phyloP scores from a whole-genome alignment of 2,797 vertebrate genomes.

The Oreonectes daqikongensis region DNA sequence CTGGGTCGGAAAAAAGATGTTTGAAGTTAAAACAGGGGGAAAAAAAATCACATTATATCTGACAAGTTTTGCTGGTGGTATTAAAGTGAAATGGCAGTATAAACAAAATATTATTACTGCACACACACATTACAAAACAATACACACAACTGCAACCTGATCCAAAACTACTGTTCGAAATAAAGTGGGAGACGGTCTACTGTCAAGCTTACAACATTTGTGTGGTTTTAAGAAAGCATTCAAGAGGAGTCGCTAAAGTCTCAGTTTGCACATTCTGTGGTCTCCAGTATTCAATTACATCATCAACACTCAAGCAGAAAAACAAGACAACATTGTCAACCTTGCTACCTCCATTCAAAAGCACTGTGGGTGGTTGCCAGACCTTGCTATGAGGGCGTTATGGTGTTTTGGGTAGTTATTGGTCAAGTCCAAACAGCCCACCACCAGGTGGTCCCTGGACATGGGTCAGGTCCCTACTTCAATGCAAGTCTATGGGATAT shows the following conservation, averaged over 20 bases:
- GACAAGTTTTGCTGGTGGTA: not conserved
- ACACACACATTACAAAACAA: not conserved
- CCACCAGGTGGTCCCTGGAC: not conserved
- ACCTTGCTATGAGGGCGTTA: not conserved
- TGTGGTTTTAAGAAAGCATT: not conserved
- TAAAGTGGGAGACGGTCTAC: not conserved
- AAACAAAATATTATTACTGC: not conserved
- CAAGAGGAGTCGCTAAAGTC: not conserved
- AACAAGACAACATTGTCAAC: not conserved
- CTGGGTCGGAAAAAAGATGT: conserved; percentile 65
- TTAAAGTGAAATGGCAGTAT: too few relatives aligned
- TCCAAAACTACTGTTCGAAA: not conserved
- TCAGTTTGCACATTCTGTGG: not conserved
- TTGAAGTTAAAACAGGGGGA: not conserved
- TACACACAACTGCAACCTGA: not conserved
- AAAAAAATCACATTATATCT: not conserved
- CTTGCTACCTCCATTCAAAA: not conserved
- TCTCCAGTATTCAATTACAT: not conserved
- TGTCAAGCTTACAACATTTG: not conserved
- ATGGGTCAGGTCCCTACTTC: not conserved
- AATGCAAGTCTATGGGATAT: not conserved
- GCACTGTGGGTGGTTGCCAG: not conserved
- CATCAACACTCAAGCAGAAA: not conserved
- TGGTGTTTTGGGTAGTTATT: not conserved
- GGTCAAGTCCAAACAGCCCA: not conserved